These are phyloP conservation scores for Phengaris arion DNA, from an alignment of 2,888 invertebrate species.

Conservation along the genomic window DNA sequence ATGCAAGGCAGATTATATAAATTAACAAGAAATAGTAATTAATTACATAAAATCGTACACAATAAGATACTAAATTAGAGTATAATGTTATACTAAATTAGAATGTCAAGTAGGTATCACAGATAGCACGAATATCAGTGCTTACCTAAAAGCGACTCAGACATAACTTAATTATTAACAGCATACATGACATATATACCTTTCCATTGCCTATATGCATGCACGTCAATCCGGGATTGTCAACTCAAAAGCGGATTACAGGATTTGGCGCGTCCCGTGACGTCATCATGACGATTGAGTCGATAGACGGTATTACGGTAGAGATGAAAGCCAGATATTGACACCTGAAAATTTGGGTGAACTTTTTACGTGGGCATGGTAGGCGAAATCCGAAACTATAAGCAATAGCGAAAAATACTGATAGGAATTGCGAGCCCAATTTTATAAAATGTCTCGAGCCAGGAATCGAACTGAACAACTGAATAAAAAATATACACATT, in stretches of 20 bases:
- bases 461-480: no score
- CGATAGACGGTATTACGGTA: constrained; percentile 4
- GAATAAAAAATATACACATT: no score
- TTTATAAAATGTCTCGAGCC: no score
- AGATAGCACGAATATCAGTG: not conserved
- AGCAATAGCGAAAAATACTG: no score
- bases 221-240: constrained; percentile 19
- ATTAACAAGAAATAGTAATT: no score
- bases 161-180: constrained; percentile 5
- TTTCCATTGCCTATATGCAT: not conserved
- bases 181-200: not conserved
- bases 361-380: not conserved
- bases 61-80: no score
- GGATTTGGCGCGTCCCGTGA: constrained; percentile 16
- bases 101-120: not conserved
- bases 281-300: constrained; percentile 4
- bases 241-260: not conserved
- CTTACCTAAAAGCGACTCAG: not conserved
- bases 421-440: no score
- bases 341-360: not conserved
- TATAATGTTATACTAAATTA: no score
- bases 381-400: not conserved
- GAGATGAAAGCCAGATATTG: not conserved
- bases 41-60: no score
- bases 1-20: no score